These are phyloP conservation scores for Araneus ventricosus DNA, from an alignment of 1,140 invertebrate species.

Conservation along the genomic window DNA sequence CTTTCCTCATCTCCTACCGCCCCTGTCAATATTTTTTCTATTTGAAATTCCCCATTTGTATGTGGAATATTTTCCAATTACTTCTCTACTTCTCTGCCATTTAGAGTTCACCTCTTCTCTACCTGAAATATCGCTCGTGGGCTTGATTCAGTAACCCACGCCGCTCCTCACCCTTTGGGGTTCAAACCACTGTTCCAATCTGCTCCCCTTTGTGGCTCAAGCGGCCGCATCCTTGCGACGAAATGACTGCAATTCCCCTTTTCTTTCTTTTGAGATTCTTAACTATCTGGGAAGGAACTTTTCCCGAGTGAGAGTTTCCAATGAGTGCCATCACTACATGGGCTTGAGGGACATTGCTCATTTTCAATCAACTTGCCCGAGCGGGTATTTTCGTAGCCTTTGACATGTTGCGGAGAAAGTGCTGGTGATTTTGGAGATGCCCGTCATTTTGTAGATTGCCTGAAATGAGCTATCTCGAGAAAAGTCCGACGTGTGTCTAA, in stretches of 20 bases:
- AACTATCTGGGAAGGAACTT: constrained; percentile 34
- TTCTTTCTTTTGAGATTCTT: constrained; percentile 27
- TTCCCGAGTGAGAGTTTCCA: background rate
- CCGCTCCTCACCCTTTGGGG: background rate
- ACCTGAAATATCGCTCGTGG: background rate
- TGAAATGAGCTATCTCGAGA: too few species aligned
- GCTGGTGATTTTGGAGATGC: background rate
- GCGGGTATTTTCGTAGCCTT: background rate
- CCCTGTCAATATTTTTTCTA: background rate
- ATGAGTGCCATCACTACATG: constrained; percentile 9
- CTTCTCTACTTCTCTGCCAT: background rate
- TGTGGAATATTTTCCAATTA: constrained; percentile 49
- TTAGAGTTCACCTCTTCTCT: background rate
- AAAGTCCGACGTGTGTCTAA: too few species aligned
- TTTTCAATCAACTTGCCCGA: background rate
- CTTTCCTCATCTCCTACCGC: too few species aligned
- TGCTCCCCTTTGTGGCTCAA: background rate
- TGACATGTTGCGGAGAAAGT: background rate
- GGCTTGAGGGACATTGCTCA: background rate
- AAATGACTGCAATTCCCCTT: background rate
- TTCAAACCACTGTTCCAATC: too few species aligned
- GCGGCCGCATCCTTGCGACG: background rate
- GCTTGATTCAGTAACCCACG: constrained; percentile 20
- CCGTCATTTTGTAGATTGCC: background rate
- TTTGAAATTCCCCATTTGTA: background rate